Evolutionary conservation across 2,888 invertebrate species (phyloP).

Genomic region (Ptilodon capucinus): DNA sequence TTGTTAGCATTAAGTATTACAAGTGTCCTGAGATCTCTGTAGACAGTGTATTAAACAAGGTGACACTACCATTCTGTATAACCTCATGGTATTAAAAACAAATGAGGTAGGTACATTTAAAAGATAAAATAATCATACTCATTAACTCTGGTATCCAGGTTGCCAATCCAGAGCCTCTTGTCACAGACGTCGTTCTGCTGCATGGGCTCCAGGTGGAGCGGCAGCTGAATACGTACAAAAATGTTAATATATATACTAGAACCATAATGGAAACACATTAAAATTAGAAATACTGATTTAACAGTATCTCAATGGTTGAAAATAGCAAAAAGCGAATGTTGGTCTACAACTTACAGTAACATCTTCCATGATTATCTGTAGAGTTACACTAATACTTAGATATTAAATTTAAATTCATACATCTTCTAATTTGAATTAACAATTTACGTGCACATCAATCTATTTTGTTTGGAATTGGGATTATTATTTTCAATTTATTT

Average conservation of each 20-base stretch:
- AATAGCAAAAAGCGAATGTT: too few relatives aligned
- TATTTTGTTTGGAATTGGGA: too few relatives aligned
- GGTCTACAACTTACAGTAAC: conserved; percentile 43
- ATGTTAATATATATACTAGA: not conserved
- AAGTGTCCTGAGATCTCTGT: too few relatives aligned
- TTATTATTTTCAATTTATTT: too few relatives aligned
- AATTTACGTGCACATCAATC: too few relatives aligned
- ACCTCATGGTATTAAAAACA: too few relatives aligned
- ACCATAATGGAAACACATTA: not conserved
- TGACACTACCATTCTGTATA: too few relatives aligned
- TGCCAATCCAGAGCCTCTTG: conserved; percentile 94
- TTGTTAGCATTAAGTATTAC: too few relatives aligned
- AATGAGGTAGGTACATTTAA: too few relatives aligned
- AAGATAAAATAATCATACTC: conserved; percentile 88
- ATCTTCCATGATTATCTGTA: conserved; percentile 50
- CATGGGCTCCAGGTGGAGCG: conserved; percentile 81
- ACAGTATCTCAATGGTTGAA: too few relatives aligned
- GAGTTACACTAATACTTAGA: not conserved
- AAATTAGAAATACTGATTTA: not conserved
- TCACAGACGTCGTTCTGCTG: conserved; percentile 83
- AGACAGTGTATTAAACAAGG: too few relatives aligned
- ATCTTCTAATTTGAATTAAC: too few relatives aligned
- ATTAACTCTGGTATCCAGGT: conserved; percentile 93
- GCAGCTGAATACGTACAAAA: conserved; percentile 53
- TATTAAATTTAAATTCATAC: not conserved